These are phyloP conservation scores for Anolis apletophallus DNA, from an alignment of 2,797 vertebrate genomes.

Conservation along the genomic window DNA sequence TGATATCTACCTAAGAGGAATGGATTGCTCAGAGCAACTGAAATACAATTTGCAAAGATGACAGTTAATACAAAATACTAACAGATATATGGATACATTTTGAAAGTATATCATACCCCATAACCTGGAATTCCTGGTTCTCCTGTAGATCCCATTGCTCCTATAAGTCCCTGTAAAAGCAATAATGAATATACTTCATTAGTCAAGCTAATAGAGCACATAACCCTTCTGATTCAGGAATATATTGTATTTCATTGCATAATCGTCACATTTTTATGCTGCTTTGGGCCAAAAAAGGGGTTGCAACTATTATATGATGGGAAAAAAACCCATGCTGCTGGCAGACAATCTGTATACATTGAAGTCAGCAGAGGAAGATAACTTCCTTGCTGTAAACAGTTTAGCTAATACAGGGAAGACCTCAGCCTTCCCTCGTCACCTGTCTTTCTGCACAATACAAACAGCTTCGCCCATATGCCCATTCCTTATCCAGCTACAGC, in stretches of 20 bases:
- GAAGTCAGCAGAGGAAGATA: too few relatives aligned
- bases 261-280: too few relatives aligned
- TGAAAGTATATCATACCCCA: conserved; percentile 80
- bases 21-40: neutral
- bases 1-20: neutral
- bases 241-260: neutral
- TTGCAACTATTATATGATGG: too few relatives aligned
- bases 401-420: too few relatives aligned
- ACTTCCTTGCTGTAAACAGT: too few relatives aligned
- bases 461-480: too few relatives aligned
- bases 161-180: conserved; percentile 84
- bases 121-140: conserved; percentile 91
- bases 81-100: conserved; percentile 6
- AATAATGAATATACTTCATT: conserved; percentile 30
- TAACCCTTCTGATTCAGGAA: neutral
- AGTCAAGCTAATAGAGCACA: conserved; percentile 1
- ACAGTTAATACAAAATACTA: conserved; percentile 15
- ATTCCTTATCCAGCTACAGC: too few relatives aligned
- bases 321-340: too few relatives aligned
- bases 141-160: conserved; percentile 88
- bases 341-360: too few relatives aligned
- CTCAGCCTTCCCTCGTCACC: too few relatives aligned
- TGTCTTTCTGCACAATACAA: too few relatives aligned
- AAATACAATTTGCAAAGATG: neutral
- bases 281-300: too few relatives aligned